Evolutionary conservation across 2,888 invertebrate species (phyloP), one percentile per base, ranked within the genome.

Genomic region (Drosophila meridiana): DNA sequence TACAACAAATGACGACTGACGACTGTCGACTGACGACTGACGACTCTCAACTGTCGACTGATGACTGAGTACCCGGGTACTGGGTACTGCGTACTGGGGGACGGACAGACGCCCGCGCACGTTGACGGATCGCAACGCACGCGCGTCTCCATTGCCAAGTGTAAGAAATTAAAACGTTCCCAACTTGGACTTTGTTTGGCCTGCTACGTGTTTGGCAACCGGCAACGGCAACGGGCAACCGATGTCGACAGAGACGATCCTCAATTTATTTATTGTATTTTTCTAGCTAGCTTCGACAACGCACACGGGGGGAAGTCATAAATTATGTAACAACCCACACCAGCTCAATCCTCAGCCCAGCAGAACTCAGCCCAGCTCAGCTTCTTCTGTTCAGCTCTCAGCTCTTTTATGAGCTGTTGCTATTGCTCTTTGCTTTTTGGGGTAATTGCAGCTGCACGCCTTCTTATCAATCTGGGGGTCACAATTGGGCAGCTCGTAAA

Each of bases 181-280:
- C 88, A 87, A 89, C 66, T 84, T 90, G 89, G 90, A 87, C 84
- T 89, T 80, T 82, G 90, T 78, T 81, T 89, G 83, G 87, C 66
- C 72, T 58, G 83, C 77, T 87, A 87, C 87, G 90, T 90, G 90
- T 84, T 84, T 89, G 90, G 87, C 89, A 83, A 90, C 80, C 72
- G 79, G 69, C 85, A 40, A 26, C 20, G 9, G 36, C 60, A n/a
- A 32, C 59, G 14, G 38, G 48, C 50, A 30, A 48, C 59, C 52
- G 40, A 43, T 40, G 45, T 45, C 58, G 47, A 47, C 59, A 26
- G 30, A 36, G 78, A 80, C 89, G 80, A 87, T 87, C 88, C 90
- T 86, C 90, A 88, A 84, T 86, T 86, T 90, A 90, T 90, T 86
- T 88, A 90, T 89, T 82, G 86, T 90, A 74, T 87, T 83, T 83